These are phyloP conservation scores for Solen grandis DNA, from an alignment of 1,140 invertebrate species.

Conservation along the genomic window DNA sequence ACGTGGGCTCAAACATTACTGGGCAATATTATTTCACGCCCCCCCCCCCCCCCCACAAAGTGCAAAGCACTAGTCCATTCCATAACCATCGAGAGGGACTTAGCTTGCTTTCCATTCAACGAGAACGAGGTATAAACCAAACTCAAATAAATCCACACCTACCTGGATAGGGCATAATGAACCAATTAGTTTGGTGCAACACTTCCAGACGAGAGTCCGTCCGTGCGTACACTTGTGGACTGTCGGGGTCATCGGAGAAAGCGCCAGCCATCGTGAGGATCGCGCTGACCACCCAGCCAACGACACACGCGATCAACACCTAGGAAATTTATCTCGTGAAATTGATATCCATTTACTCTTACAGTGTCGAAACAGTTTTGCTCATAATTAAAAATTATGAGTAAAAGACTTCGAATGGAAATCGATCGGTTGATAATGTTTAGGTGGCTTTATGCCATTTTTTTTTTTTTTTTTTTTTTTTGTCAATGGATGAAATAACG, in stretches of 20 bases:
- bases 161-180: conserved; percentile 91
- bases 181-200: conserved; percentile 89
- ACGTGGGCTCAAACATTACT: too few relatives aligned
- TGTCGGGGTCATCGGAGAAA: conserved; percentile 55
- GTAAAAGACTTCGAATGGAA: too few relatives aligned
- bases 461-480: too few relatives aligned
- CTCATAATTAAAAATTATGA: too few relatives aligned
- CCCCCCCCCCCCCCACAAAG: too few relatives aligned
- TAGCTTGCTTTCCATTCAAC: neutral
- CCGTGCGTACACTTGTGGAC: conserved; percentile 79
- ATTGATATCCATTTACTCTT: neutral
- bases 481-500: too few relatives aligned
- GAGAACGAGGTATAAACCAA: neutral
- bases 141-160: too few relatives aligned
- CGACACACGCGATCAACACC: conserved; percentile 63
- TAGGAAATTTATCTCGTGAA: conserved; percentile 59
- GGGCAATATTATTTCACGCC: neutral
- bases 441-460: too few relatives aligned
- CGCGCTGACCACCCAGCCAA: conserved; percentile 64
- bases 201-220: conserved; percentile 89
- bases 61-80: neutral
- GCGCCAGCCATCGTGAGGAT: conserved; percentile 61
- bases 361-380: too few relatives aligned
- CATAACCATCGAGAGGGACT: neutral
- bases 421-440: too few relatives aligned